Percentiles rank a stretch among this genome's conserved stretches.
Evolutionary conservation across 2,113 vertebrate genomes (phyloP).

Genomic region (Pseudorhombus dupliciocellatus): DNA sequence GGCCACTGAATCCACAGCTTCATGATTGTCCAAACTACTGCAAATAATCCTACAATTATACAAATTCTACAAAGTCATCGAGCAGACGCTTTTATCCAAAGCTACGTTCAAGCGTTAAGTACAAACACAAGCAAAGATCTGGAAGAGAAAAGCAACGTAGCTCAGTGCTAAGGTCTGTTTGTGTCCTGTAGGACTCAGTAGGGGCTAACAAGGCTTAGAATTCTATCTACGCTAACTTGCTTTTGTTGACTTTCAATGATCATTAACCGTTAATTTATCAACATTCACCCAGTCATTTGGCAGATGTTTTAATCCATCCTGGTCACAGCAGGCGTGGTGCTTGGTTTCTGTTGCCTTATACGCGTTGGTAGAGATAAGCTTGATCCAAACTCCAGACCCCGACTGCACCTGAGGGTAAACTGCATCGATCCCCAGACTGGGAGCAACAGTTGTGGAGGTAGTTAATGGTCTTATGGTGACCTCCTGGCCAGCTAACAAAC

Average conservation of each 20-base stretch:
- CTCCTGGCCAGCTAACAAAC: constrained; percentile 5
- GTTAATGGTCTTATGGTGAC: constrained; percentile 44
- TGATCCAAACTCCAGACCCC: not conserved
- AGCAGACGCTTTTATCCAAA: too few species aligned
- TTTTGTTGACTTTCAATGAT: too few species aligned
- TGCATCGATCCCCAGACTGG: constrained; percentile 2
- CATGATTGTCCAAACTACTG: too few species aligned
- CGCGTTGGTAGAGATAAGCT: constrained; percentile 1
- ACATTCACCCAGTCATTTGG: not conserved
- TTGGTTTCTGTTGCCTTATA: not conserved
- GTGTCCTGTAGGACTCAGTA: too few species aligned
- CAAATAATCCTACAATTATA: too few species aligned
- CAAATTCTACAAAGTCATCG: too few species aligned
- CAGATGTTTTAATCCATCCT: not conserved
- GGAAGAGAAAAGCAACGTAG: too few species aligned
- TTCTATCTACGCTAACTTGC: not conserved
- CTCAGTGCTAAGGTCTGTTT: too few species aligned
- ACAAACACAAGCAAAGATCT: too few species aligned
- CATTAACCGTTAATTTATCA: too few species aligned
- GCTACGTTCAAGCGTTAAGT: too few species aligned
- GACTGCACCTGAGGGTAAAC: constrained; percentile 25
- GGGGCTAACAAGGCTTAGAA: too few species aligned
- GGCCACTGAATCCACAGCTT: not conserved
- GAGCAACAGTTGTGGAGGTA: constrained; percentile 31
- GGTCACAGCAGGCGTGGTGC: not conserved